Base-by-base conservation (phyloP, 2,888 invertebrate species). In the Margaritifera margaritifera region DNA sequence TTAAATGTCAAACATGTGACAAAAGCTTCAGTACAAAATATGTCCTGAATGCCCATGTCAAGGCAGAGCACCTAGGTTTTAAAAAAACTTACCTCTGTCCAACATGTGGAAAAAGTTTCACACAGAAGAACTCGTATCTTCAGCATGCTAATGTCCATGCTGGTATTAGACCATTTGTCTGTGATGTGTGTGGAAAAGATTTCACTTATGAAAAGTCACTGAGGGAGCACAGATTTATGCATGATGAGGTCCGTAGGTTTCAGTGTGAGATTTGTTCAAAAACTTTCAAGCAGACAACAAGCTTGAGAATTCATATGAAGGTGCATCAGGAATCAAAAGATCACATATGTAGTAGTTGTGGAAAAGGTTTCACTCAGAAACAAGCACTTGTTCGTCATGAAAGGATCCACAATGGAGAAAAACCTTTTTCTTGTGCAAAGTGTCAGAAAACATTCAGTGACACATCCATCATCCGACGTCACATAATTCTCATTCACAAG, bases 361-460 rank as follows among this genome's bases (percentile, higher is more conserved):
- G 90, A 22, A 89, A 89, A 71, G 75, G 89, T 59, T 90, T 90
- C 75, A 90, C 89, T 11, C 90, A 90, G 64, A 87, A 89, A 51
- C 90, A 90, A 74, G 86, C 90, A 20, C 72, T 90, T 64, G 81
- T 88, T 64, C 87, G 90, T 61, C 90, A 90, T 78, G 89, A 89
- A 71, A 86, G 90, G 82, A 90, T 90, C 82, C 90, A 90, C 78
- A 86, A 84, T 22, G 90, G 90, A 20, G 87, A 89, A 64, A 84
- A 90, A 68, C 87, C 86, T n/a, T 90, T 88, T 70, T 82, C 86
- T 25, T 90, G 90, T 78, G 80, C 83, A 3, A 74, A 88, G 31
- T 90, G 90, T 81, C 78, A 79, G 58, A 85, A 88, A 68, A 85
- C 86, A 11, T 90, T 90, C 53, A 77, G 77, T 66, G 86, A 86